Evolutionary conservation across 2,797 vertebrate genomes (phyloP).

Genomic region (Argyrosomus regius): DNA sequence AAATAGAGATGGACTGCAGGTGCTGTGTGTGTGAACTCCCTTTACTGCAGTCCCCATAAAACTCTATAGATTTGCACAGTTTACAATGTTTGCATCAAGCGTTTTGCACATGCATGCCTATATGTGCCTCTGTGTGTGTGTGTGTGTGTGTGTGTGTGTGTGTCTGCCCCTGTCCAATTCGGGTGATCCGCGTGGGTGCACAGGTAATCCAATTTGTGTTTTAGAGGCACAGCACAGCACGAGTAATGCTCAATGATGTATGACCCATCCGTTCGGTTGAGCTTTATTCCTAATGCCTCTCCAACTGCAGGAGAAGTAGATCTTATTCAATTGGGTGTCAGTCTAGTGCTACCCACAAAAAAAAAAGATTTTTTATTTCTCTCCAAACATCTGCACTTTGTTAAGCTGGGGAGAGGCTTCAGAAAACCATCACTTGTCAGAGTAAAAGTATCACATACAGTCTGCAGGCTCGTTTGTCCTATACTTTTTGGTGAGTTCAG

Average conservation of each 20-base stretch:
- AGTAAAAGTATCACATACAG: not conserved
- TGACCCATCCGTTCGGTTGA: constrained; percentile 69
- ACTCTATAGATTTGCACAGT: constrained; percentile 21
- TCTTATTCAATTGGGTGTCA: constrained; percentile 62
- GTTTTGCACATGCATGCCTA: constrained; percentile 10
- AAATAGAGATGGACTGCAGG: constrained; percentile 11
- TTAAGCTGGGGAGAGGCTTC: constrained; percentile 14
- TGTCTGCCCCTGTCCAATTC: constrained; percentile 47
- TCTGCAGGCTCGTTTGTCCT: not conserved
- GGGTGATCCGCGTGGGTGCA: constrained; percentile 58
- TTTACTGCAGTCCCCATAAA: constrained; percentile 24
- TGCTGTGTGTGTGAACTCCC: constrained; percentile 14
- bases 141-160: not conserved
- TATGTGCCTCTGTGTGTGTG: not conserved
- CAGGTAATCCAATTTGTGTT: constrained; percentile 81
- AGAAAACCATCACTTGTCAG: constrained; percentile 10
- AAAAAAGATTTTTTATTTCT: constrained; percentile 5
- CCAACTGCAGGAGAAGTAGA: constrained; percentile 47
- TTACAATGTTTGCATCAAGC: constrained; percentile 39
- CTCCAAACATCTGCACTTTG: constrained; percentile 34
- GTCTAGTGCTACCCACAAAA: constrained; percentile 9
- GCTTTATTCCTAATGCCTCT: constrained; percentile 65
- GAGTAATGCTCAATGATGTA: constrained; percentile 78
- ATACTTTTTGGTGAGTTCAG: not conserved
- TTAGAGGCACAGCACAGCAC: constrained; percentile 65